These are phyloP conservation scores for Loriculus beryllinus DNA, from an alignment of 2,797 vertebrate genomes.

Conservation along the genomic window DNA sequence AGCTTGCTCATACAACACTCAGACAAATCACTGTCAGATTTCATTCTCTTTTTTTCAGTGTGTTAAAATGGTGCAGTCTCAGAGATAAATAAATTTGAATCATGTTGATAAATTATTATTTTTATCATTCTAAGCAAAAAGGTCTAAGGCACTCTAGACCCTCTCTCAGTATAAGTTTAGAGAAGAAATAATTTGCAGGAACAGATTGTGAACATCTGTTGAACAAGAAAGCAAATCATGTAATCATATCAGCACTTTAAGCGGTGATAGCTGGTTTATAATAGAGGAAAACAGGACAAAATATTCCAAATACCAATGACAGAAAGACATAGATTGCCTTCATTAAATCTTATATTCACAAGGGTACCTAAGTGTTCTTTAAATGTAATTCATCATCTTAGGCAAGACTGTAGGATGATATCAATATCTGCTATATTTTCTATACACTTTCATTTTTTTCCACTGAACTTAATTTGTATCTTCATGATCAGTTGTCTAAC, in stretches of 20 bases:
- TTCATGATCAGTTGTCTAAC: not conserved
- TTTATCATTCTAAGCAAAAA: constrained; percentile 1
- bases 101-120: constrained; percentile 19
- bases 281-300: constrained; percentile 2
- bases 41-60: not conserved
- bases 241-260: constrained; percentile 53
- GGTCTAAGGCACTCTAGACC: not conserved
- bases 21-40: not conserved
- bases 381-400: not conserved
- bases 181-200: constrained; percentile 40
- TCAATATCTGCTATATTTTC: not conserved
- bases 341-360: not conserved
- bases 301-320: not conserved
- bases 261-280: constrained; percentile 14
- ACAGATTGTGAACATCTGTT: constrained; percentile 48
- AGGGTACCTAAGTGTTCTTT: not conserved
- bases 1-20: not conserved
- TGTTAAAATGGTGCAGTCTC: not conserved
- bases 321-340: not conserved
- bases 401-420: not conserved
- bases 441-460: not conserved
- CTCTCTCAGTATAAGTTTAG: not conserved
- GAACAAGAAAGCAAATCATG: constrained; percentile 41
- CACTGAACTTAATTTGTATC: not conserved
- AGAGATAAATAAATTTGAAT: not conserved